Evolutionary conservation across 2,888 invertebrate genomes (phyloP).

Genomic region (Catocala sponsa): DNA sequence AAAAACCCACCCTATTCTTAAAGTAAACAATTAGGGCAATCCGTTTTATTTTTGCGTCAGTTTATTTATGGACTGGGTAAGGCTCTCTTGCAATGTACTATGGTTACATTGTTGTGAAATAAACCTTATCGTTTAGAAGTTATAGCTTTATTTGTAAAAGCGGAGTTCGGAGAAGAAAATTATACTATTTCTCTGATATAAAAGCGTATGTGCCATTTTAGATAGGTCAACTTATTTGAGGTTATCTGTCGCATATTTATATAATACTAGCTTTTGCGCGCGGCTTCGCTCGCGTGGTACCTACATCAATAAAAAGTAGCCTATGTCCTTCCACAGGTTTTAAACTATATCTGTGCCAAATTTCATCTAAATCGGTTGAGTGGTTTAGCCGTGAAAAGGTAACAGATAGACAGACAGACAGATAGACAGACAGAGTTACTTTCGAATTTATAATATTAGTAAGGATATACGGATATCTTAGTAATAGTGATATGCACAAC

Average conservation of each 20-base stretch:
- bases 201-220: neutral
- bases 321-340: too few species aligned
- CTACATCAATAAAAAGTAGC: too few species aligned
- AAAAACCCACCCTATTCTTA: slow-evolving; percentile 52
- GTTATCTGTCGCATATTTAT: neutral
- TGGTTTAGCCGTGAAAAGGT: too few species aligned
- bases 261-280: too few species aligned
- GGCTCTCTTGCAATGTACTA: slow-evolving; percentile 45
- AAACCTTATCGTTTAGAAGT: slow-evolving; percentile 30
- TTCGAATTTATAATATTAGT: too few species aligned
- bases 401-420: too few species aligned
- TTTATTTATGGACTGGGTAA: slow-evolving; percentile 58
- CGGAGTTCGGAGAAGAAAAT: slow-evolving; percentile 1
- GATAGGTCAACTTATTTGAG: neutral
- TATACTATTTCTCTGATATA: slow-evolving; percentile 21
- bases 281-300: too few species aligned
- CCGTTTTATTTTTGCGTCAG: slow-evolving; percentile 61
- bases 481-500: too few species aligned
- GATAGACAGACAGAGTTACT: too few species aligned
- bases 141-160: slow-evolving; percentile 15
- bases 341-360: too few species aligned
- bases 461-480: too few species aligned
- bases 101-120: slow-evolving; percentile 39
- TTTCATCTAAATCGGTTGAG: too few species aligned
- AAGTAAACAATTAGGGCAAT: slow-evolving; percentile 66